phyloP scores from a whole-genome alignment of 2,113 vertebrate genomes.

The Rhegmatorhina hoffmannsi region DNA sequence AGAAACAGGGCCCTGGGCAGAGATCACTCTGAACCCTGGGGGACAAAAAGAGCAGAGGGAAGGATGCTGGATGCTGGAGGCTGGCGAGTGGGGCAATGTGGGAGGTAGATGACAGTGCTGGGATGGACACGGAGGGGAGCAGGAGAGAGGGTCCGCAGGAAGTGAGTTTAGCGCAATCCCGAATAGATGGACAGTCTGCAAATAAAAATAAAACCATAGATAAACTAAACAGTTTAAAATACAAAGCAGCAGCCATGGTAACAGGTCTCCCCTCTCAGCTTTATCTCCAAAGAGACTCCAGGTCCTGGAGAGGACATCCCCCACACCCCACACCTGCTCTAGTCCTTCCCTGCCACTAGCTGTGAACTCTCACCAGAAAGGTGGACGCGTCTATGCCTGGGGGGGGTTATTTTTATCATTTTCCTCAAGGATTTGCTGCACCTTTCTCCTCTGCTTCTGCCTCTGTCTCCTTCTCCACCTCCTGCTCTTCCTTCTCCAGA shows the following conservation, averaged over 20 bases:
- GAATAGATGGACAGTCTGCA: conserved; percentile 61
- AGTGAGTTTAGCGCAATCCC: conserved; percentile 66
- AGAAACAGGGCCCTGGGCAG: neutral
- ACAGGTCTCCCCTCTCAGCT: neutral
- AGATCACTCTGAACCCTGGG: neutral
- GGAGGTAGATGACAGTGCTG: conserved; percentile 23
- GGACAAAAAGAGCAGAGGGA: conserved; percentile 60
- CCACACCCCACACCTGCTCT: conserved; percentile 32
- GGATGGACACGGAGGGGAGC: conserved; percentile 27
- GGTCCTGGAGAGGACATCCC: neutral
- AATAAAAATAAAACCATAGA: conserved; percentile 67
- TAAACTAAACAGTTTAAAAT: conserved; percentile 52
- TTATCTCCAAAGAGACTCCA: conserved; percentile 27
- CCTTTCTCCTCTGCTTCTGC: conserved; percentile 78
- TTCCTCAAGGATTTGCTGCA: conserved; percentile 77
- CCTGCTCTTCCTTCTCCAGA: conserved; percentile 71
- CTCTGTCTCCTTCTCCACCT: conserved; percentile 70
- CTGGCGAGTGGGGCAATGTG: neutral
- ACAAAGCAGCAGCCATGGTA: conserved; percentile 57
- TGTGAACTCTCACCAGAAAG: conserved; percentile 68
- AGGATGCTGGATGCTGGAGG: conserved; percentile 65
- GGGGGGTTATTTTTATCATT: conserved; percentile 52
- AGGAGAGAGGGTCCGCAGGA: conserved; percentile 63
- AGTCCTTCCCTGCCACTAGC: conserved; percentile 52
- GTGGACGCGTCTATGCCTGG: conserved; percentile 62